Percentiles rank a stretch among this genome's conserved stretches.
Evolutionary conservation across 1,140 invertebrate genomes (phyloP).

Genomic region (Melanaphis sacchari): DNA sequence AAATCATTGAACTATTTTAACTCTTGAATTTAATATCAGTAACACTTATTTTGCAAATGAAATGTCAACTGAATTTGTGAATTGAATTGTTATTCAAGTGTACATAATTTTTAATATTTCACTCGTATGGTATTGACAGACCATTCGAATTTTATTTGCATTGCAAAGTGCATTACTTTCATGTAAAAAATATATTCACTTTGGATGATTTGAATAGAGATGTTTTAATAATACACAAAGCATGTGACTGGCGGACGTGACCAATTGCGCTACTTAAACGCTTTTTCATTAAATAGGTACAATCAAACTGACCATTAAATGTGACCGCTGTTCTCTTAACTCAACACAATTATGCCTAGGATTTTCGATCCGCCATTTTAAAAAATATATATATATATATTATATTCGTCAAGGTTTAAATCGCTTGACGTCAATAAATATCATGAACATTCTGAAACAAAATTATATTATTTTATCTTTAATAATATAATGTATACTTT

Average conservation of each 20-base stretch:
- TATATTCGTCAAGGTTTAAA: background rate
- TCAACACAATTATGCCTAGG: background rate
- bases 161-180: conserved; percentile 9
- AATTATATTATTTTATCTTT: background rate
- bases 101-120: conserved; percentile 41
- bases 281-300: background rate
- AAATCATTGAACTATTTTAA: background rate
- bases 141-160: conserved; percentile 24
- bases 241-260: background rate
- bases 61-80: conserved; percentile 3
- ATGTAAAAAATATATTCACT: conserved; percentile 40
- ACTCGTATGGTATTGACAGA: conserved; percentile 21
- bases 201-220: conserved; percentile 3
- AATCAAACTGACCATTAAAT: background rate
- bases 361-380: background rate
- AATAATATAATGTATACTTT: background rate
- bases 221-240: background rate
- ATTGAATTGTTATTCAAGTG: conserved; percentile 31
- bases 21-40: conserved; percentile 5
- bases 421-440: background rate
- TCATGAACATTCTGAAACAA: background rate
- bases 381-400: background rate
- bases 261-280: background rate
- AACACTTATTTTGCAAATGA: conserved; percentile 30
- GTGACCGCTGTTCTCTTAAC: background rate